Evolutionary conservation across 2,888 invertebrate species (phyloP).

Genomic region (Frankliniella fusca): DNA sequence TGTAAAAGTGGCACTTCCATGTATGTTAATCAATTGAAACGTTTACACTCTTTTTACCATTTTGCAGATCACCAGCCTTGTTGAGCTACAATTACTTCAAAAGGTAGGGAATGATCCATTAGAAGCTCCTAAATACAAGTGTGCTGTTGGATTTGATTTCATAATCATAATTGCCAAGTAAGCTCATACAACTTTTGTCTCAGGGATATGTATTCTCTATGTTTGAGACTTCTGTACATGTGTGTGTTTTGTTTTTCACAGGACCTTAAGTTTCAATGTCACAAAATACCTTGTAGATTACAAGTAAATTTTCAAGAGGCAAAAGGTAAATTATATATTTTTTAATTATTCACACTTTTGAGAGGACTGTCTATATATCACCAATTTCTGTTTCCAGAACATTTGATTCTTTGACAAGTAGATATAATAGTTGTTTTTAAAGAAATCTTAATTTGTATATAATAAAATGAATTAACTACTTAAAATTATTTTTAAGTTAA

Average conservation of each 20-base stretch:
- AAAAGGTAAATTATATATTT: background rate
- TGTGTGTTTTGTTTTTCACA: conserved; percentile 34
- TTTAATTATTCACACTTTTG: too few relatives aligned
- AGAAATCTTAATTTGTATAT: background rate
- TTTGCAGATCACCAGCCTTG: conserved; percentile 69
- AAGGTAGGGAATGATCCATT: conserved; percentile 67
- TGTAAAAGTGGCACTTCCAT: background rate
- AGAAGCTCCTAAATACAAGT: conserved; percentile 80
- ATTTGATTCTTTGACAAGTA: background rate
- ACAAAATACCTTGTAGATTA: conserved; percentile 39
- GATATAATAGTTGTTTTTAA: background rate
- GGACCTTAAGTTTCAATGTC: conserved; percentile 40
- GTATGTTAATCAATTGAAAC: background rate
- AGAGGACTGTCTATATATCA: too few relatives aligned
- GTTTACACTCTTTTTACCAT: too few relatives aligned
- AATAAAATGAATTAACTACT: background rate
- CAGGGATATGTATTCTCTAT: conserved; percentile 3
- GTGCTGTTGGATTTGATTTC: conserved; percentile 77
- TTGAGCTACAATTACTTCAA: conserved; percentile 73
- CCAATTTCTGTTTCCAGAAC: background rate
- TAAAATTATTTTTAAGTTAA: background rate
- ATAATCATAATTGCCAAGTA: conserved; percentile 67
- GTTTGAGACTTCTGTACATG: conserved; percentile 2
- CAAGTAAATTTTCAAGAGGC: background rate
- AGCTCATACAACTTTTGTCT: conserved; percentile 2